phyloP scores from a whole-genome alignment of 2,113 vertebrate genomes.

The Morone chrysops region DNA sequence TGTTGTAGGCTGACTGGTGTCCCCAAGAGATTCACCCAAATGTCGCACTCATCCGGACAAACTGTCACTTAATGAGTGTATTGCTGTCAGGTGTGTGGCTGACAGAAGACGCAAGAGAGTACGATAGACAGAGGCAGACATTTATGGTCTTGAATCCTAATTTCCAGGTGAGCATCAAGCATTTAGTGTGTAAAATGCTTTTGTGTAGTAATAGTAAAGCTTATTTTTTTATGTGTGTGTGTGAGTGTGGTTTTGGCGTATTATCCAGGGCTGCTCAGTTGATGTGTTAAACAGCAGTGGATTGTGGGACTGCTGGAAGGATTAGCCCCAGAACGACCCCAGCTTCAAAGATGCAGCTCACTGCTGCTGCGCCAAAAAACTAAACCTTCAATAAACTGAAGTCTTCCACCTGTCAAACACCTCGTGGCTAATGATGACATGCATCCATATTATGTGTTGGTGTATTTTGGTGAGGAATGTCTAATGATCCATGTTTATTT shows the following conservation, averaged over 20 bases:
- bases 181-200: slow-evolving; percentile 5
- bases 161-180: slow-evolving; percentile 13
- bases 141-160: slow-evolving; percentile 12
- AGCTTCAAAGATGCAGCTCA: slow-evolving; percentile 48
- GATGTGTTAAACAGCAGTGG: slow-evolving; percentile 70
- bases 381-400: slow-evolving; percentile 22
- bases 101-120: not conserved
- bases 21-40: slow-evolving; percentile 5
- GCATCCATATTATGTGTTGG: not conserved
- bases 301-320: slow-evolving; percentile 53
- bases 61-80: slow-evolving; percentile 19
- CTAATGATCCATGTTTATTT: not conserved
- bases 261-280: slow-evolving; percentile 18
- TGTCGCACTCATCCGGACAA: not conserved
- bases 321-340: slow-evolving; percentile 69
- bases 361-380: slow-evolving; percentile 30
- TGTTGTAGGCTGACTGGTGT: slow-evolving; percentile 16
- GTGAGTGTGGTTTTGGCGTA: slow-evolving; percentile 19
- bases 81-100: slow-evolving; percentile 14
- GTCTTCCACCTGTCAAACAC: slow-evolving; percentile 39
- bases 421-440: slow-evolving; percentile 3
- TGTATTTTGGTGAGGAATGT: not conserved
- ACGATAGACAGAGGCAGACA: not conserved
- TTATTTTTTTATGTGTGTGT: not conserved
- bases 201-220: slow-evolving; percentile 16